These are phyloP conservation scores for Drosophila limbata DNA, from an alignment of 2,888 invertebrate species.

Conservation along the genomic window DNA sequence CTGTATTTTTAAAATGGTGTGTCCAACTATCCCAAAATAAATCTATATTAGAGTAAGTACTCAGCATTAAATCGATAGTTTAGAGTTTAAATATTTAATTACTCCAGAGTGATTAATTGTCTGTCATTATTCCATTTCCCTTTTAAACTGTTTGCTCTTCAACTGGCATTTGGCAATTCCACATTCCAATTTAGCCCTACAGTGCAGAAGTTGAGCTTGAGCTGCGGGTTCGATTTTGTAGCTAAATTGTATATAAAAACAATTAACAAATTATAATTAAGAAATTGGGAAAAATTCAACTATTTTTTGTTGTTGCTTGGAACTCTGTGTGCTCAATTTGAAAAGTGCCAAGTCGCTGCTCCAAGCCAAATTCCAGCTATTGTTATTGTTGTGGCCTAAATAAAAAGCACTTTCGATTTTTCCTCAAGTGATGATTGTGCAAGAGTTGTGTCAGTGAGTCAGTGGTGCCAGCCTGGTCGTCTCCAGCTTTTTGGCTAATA, in stretches of 20 bases:
- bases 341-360: slow-evolving; percentile 18
- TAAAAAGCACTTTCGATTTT: slow-evolving; percentile 57
- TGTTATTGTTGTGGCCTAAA: slow-evolving; percentile 15
- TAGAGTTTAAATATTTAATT: neutral
- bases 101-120: slow-evolving; percentile 3
- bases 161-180: neutral
- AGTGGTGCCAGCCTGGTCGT: slow-evolving; percentile 25
- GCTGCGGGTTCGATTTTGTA: slow-evolving; percentile 51
- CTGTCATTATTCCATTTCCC: slow-evolving; percentile 1
- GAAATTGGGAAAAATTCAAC: slow-evolving; percentile 14
- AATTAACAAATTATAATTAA: slow-evolving; percentile 71
- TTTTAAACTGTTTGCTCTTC: neutral
- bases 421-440: slow-evolving; percentile 40
- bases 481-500: slow-evolving; percentile 52
- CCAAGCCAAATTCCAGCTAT: slow-evolving; percentile 1
- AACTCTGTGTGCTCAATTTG: slow-evolving; percentile 16
- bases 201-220: slow-evolving; percentile 22
- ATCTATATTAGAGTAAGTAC: neutral
- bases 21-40: neutral
- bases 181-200: slow-evolving; percentile 19
- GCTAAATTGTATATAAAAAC: slow-evolving; percentile 52
- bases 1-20: neutral
- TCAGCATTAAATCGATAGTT: neutral
- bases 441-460: slow-evolving; percentile 39
- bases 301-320: slow-evolving; percentile 21